Base-by-base conservation (phyloP, 64 coral and sea anemone species). In the Anthopleura sola region DNA sequence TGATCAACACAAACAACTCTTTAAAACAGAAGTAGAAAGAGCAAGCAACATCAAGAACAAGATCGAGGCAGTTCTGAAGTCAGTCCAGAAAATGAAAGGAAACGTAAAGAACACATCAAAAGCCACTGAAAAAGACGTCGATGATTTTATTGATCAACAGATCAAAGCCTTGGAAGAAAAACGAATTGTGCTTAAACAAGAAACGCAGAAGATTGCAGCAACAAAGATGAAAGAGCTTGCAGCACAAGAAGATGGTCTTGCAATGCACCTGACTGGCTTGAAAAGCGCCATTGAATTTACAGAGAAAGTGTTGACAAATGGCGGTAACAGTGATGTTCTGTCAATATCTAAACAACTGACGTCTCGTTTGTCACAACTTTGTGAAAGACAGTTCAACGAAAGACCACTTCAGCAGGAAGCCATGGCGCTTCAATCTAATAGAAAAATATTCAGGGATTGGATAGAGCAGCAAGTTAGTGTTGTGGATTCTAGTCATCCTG, bases 11-110 rank as follows among this genome's bases (percentile, higher is more conserved):
- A 66, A 58, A 80, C 46, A 82, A 34, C 11, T 23, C 49, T 37
- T 88, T 18, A 77, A 68, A 49, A 29, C 55, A 18, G 37, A 40
- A 50, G 51, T 88, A 28, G 15, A 34, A n/a, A 18, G 79, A 49
- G 46, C 76, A 28, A 82, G 62, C 55, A 16, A 14, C 9, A 88
- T 6, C 23, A 75, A 29, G 55, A 58, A 58, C 19, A 58, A 58
- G 55, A 21, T 58, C 4, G 16, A 58, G 3, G 21, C 55, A 58
- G 55, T 58, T 58, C 18, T 58, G 55, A 83, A 83, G 49, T 39
- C 81, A 8, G 50, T 83, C 21, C 44, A 83, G 16, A 24, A 49
- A 14, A 83, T 83, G 81, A 23, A 83, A 83, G 53, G 24, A n/a
- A 29, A 26, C 7, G 49, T 83, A 12, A 10, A 55, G n/a, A 24